These are phyloP conservation scores for Drosophila simulans DNA, from an alignment of 1,140 invertebrate genomes.

Conservation along the genomic window DNA sequence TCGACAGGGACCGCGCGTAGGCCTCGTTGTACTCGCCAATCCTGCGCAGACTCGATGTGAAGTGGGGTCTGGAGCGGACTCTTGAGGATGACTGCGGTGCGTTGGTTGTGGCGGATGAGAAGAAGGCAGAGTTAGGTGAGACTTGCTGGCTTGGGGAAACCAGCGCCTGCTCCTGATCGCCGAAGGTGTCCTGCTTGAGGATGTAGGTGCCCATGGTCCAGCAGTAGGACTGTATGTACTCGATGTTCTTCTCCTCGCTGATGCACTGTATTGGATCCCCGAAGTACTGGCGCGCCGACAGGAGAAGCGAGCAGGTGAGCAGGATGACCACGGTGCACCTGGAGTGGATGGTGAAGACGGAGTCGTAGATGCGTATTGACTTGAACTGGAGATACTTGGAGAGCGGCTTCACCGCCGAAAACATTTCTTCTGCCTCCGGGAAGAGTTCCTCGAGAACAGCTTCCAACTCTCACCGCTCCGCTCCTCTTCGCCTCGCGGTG, in stretches of 20 bases:
- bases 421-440: conserved; percentile 76
- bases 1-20: conserved; percentile 61
- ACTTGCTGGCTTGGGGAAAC: neutral
- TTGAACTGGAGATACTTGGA: conserved; percentile 87
- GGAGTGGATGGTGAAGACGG: conserved; percentile 89
- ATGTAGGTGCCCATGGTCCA: conserved; percentile 92
- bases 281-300: conserved; percentile 90
- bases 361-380: conserved; percentile 88
- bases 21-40: conserved; percentile 58
- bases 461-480: conserved; percentile 56
- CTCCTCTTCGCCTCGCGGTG: neutral
- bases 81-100: neutral
- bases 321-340: conserved; percentile 89
- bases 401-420: conserved; percentile 78
- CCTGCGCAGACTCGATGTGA: conserved; percentile 9
- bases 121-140: neutral
- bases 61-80: conserved; percentile 1
- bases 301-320: conserved; percentile 87
- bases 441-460: conserved; percentile 62
- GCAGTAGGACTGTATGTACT: conserved; percentile 90
- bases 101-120: neutral
- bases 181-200: conserved; percentile 76
- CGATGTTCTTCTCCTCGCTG: conserved; percentile 85
- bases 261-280: conserved; percentile 90
- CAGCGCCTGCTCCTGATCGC: neutral